Conservation (phyloP, 2,888 invertebrate species). For the Cosmia trapezina region DNA sequence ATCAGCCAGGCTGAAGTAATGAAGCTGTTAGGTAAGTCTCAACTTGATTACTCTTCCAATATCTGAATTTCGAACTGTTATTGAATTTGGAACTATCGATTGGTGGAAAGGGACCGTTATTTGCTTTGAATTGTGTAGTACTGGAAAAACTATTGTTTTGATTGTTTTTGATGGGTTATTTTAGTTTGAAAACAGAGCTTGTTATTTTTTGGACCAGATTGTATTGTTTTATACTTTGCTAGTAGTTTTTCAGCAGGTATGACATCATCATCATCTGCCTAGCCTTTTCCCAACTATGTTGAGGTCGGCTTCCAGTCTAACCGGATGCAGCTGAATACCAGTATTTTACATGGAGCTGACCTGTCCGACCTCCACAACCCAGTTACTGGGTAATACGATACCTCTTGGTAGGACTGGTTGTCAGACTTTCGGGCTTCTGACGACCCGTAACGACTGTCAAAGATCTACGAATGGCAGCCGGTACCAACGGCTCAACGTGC, state of each 20-base stretch:
- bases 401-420: too few species aligned
- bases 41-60: constrained; percentile 69
- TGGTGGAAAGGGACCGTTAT: constrained; percentile 19
- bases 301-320: too few species aligned
- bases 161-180: not conserved
- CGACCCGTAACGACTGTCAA: too few species aligned
- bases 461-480: too few species aligned
- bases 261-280: too few species aligned
- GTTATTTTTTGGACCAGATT: not conserved
- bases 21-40: constrained; percentile 93
- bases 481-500: too few species aligned
- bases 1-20: constrained; percentile 95
- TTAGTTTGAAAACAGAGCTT: not conserved
- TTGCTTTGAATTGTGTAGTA: constrained; percentile 22
- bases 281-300: too few species aligned
- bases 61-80: constrained; percentile 52
- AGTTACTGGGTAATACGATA: too few species aligned
- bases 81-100: constrained; percentile 66
- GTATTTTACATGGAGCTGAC: too few species aligned
- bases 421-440: too few species aligned
- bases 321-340: too few species aligned
- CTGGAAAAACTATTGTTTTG: not conserved
- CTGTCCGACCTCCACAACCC: too few species aligned
- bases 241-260: not conserved
- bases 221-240: not conserved